Percentiles rank a stretch among this genome's conserved stretches.
Evolutionary conservation across 1,140 invertebrate genomes (phyloP).

Genomic region (Metaphire vulgaris): DNA sequence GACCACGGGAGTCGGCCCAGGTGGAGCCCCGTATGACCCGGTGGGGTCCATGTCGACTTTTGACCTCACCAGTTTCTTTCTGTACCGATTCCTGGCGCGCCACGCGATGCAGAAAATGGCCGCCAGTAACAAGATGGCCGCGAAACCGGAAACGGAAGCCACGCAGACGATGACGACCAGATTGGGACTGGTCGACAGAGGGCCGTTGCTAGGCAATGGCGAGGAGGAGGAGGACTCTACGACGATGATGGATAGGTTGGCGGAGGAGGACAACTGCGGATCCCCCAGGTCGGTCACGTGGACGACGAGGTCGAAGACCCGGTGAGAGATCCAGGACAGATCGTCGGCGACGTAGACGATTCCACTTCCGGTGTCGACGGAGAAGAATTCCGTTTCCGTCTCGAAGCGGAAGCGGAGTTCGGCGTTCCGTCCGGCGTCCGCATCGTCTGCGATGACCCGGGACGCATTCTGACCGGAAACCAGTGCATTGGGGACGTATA

Average conservation of each 20-base stretch:
- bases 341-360: too few relatives aligned
- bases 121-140: too few relatives aligned
- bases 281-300: background rate
- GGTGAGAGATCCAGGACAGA: background rate
- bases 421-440: background rate
- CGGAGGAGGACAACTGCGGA: background rate
- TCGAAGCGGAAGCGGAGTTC: background rate
- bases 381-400: background rate
- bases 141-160: too few relatives aligned
- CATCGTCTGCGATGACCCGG: background rate
- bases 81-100: background rate
- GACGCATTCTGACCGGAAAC: background rate
- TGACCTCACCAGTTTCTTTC: background rate
- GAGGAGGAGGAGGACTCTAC: background rate
- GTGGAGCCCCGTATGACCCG: background rate
- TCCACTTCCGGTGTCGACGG: background rate
- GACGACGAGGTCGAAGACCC: background rate
- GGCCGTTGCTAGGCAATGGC: background rate
- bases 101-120: background rate
- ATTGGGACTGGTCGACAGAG: background rate
- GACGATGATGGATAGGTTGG: background rate
- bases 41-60: background rate
- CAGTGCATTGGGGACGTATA: background rate
- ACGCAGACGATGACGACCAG: background rate
- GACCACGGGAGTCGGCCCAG: background rate